phyloP scores from a whole-genome alignment of 1,140 invertebrate genomes.

The Coelopa frigida region DNA sequence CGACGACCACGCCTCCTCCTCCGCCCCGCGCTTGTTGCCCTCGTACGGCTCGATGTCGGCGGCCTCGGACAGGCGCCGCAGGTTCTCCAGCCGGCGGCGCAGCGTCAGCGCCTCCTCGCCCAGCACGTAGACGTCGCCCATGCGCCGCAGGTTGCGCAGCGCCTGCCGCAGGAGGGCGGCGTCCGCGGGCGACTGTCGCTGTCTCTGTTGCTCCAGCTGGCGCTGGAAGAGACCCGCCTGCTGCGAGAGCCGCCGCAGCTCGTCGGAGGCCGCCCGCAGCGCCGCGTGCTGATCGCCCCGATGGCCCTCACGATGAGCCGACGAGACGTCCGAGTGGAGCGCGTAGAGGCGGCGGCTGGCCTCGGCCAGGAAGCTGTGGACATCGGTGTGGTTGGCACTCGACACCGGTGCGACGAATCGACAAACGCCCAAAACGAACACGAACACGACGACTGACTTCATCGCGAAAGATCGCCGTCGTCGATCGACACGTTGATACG shows the following conservation, averaged over 20 bases:
- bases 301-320: conserved; percentile 31
- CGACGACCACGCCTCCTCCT: conserved; percentile 33
- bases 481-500: no score
- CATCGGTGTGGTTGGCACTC: no score
- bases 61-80: conserved; percentile 35
- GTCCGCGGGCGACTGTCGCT: conserved; percentile 14
- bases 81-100: conserved; percentile 26
- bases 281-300: conserved; percentile 29
- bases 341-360: conserved; percentile 31
- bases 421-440: neutral
- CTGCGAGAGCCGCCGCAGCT: conserved; percentile 31
- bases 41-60: conserved; percentile 39
- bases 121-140: conserved; percentile 31
- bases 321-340: conserved; percentile 34
- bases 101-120: conserved; percentile 39
- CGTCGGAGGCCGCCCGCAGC: conserved; percentile 33
- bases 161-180: conserved; percentile 22
- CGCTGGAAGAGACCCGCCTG: conserved; percentile 26
- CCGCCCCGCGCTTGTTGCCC: conserved; percentile 32
- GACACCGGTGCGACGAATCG: neutral
- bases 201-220: no score
- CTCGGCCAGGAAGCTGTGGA: conserved; percentile 26
- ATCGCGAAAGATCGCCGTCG: neutral
- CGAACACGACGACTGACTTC: neutral
- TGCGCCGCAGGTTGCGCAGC: conserved; percentile 27